Evolutionary conservation across 2,888 invertebrate genomes (phyloP).

Genomic region (Stenichneumon culpator): DNA sequence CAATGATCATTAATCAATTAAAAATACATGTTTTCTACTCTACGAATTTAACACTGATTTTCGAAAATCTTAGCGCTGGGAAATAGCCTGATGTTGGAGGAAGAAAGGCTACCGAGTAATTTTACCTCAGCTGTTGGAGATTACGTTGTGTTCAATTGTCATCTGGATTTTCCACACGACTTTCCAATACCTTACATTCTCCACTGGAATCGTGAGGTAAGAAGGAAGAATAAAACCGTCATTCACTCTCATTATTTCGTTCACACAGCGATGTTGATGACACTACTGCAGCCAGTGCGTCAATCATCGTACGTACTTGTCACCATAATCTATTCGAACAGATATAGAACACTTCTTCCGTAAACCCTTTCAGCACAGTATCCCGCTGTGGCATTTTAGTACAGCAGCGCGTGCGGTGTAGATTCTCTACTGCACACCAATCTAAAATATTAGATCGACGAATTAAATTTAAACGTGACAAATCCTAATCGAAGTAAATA

Average conservation of each 20-base stretch:
- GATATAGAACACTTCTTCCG: conserved; percentile 31
- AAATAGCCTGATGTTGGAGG: conserved; percentile 80
- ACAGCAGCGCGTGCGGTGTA: conserved; percentile 29
- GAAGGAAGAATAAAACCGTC: conserved; percentile 77
- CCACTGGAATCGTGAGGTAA: conserved; percentile 96
- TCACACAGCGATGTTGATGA: conserved; percentile 26
- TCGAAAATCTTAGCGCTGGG: conserved; percentile 74
- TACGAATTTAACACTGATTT: conserved; percentile 28
- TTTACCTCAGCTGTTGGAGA: conserved; percentile 92
- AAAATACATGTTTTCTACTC: conserved; percentile 1
- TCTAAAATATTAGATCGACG: not conserved
- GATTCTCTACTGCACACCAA: conserved; percentile 5
- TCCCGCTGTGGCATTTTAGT: conserved; percentile 31
- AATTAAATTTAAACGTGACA: not conserved
- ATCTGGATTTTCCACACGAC: conserved; percentile 95
- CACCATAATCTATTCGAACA: conserved; percentile 46
- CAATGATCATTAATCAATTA: not conserved
- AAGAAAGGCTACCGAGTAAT: conserved; percentile 81
- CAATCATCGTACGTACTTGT: conserved; percentile 51
- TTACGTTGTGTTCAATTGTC: conserved; percentile 92
- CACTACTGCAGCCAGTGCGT: conserved; percentile 27
- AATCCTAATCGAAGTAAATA: not conserved
- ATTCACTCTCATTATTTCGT: conserved; percentile 34
- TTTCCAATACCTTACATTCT: conserved; percentile 94
- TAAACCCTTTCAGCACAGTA: conserved; percentile 29